Conservation (phyloP, 2,888 invertebrate species). For the Acanthopleura granulata region DNA sequence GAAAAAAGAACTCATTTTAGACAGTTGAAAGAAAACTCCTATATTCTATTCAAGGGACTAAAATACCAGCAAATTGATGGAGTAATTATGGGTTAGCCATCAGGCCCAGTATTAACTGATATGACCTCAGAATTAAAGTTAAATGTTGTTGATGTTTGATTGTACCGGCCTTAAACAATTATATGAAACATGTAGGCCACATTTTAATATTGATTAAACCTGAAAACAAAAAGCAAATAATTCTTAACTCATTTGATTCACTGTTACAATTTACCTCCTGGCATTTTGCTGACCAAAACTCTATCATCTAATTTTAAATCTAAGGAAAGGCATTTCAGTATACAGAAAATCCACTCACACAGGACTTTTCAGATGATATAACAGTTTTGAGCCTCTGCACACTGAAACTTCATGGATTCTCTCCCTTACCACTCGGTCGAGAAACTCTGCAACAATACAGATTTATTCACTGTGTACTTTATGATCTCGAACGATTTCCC, state of each 20-base stretch:
- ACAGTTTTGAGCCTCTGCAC: background rate
- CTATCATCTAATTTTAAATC: background rate
- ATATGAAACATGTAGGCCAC: background rate
- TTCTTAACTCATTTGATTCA: background rate
- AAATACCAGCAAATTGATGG: slow-evolving; percentile 6
- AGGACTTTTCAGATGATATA: background rate
- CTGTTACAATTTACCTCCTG: background rate
- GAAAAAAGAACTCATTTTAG: background rate
- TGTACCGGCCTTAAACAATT: background rate
- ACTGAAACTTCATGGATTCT: too few species aligned
- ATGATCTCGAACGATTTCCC: too few species aligned
- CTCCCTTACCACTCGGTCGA: too few species aligned
- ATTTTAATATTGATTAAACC: background rate
- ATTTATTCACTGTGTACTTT: too few species aligned
- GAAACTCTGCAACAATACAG: too few species aligned
- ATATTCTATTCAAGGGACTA: background rate
- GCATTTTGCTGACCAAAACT: background rate
- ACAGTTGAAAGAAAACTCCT: background rate
- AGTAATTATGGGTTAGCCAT: background rate
- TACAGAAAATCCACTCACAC: background rate
- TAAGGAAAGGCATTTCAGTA: background rate
- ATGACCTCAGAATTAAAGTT: background rate
- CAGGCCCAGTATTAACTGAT: background rate
- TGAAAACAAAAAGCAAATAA: background rate
- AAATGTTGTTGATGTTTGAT: background rate